Evolutionary conservation across 1,140 invertebrate species (phyloP).

Genomic region (Cyrtorhinus lividipennis): DNA sequence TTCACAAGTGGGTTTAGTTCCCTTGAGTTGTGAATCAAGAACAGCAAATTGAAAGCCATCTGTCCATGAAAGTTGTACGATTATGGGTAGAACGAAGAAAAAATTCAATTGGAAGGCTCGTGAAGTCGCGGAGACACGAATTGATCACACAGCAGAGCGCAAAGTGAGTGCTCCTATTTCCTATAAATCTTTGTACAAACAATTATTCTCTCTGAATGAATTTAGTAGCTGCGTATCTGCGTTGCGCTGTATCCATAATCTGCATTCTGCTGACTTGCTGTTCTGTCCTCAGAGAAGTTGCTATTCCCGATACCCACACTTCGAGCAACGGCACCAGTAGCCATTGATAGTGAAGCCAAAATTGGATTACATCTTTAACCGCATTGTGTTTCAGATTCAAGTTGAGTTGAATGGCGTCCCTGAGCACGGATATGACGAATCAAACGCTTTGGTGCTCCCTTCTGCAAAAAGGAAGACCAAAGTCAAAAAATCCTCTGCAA

Average conservation of each 20-base stretch:
- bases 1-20: too few species aligned
- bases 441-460: constrained; percentile 66
- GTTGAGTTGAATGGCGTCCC: constrained; percentile 36
- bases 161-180: constrained; percentile 37
- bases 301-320: not conserved
- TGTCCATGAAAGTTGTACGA: too few species aligned
- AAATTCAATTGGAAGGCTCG: constrained; percentile 63
- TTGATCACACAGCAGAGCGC: constrained; percentile 50
- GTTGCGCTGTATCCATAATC: not conserved
- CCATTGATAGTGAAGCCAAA: not conserved
- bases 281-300: not conserved
- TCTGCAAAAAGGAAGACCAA: constrained; percentile 66
- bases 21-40: too few species aligned
- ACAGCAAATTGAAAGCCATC: too few species aligned
- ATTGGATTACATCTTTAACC: constrained; percentile 21
- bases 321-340: not conserved
- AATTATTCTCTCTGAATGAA: not conserved
- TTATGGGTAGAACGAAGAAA: constrained; percentile 34
- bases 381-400: constrained; percentile 48
- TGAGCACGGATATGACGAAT: constrained; percentile 46
- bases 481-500: constrained; percentile 38
- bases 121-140: constrained; percentile 45
- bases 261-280: not conserved
- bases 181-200: not conserved
- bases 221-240: too few species aligned